Evolutionary conservation across 2,113 vertebrate species (phyloP).

Genomic region (Thunnus thynnus): DNA sequence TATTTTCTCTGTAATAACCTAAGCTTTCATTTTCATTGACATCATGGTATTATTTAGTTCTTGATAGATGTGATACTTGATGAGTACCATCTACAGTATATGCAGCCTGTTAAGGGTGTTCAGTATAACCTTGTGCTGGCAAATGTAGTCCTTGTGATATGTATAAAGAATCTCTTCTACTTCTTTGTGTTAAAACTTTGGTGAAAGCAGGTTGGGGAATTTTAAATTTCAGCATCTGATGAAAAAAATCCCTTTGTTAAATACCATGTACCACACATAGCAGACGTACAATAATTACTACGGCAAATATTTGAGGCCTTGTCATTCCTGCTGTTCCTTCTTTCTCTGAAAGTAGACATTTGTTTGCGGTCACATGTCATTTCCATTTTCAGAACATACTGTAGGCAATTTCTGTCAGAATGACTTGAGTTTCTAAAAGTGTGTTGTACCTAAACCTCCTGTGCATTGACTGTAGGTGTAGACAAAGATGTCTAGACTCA

Average conservation of each 20-base stretch:
- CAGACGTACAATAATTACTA: constrained; percentile 5
- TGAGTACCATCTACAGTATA: not conserved
- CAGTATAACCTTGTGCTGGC: not conserved
- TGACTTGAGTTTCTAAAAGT: constrained; percentile 29
- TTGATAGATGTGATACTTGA: not conserved
- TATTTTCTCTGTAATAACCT: not conserved
- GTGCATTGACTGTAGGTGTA: constrained; percentile 7
- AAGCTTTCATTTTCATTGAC: not conserved
- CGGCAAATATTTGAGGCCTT: constrained; percentile 29
- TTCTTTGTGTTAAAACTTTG: constrained; percentile 31
- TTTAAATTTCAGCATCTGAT: constrained; percentile 1
- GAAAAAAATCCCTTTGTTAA: not conserved
- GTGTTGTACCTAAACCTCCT: not conserved
- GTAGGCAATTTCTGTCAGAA: constrained; percentile 46
- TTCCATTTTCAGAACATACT: constrained; percentile 39
- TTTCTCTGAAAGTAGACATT: constrained; percentile 23
- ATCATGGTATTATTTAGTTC: not conserved
- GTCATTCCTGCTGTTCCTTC: constrained; percentile 21
- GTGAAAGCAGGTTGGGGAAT: not conserved
- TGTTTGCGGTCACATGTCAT: constrained; percentile 40
- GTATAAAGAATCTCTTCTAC: not conserved
- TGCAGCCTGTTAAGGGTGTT: not conserved
- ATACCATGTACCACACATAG: not conserved
- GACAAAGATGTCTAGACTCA: constrained; percentile 9
- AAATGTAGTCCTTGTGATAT: not conserved